Conservation (phyloP, 1,140 invertebrate species). For the Drosophila albomicans region DNA sequence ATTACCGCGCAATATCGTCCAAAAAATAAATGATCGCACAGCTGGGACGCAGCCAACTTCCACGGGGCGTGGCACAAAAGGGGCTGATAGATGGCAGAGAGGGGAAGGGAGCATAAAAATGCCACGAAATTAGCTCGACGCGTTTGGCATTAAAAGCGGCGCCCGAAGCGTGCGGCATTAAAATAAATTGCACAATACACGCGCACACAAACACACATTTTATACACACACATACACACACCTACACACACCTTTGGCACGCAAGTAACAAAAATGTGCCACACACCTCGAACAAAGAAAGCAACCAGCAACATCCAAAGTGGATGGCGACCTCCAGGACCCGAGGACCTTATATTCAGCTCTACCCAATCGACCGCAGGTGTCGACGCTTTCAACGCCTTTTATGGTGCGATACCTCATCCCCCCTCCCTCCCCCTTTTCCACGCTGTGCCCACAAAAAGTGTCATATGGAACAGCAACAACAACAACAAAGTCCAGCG, state of each 20-base stretch:
- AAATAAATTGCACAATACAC: conserved; percentile 79
- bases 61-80: conserved; percentile 22
- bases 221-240: not conserved
- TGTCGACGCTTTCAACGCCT: conserved; percentile 76
- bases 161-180: conserved; percentile 77
- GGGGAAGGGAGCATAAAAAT: conserved; percentile 62
- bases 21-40: conserved; percentile 75
- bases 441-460: conserved; percentile 38
- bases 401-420: conserved; percentile 45
- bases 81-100: conserved; percentile 18
- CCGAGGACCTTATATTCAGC: conserved; percentile 21
- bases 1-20: conserved; percentile 75
- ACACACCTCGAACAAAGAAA: conserved; percentile 35
- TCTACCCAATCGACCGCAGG: conserved; percentile 60
- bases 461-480: conserved; percentile 68
- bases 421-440: not conserved
- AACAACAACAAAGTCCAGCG: not conserved
- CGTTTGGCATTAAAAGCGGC: conserved; percentile 77
- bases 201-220: conserved; percentile 29
- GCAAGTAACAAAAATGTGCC: conserved; percentile 29
- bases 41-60: conserved; percentile 60
- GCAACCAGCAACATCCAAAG: conserved; percentile 1
- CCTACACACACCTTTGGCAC: conserved; percentile 22
- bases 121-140: conserved; percentile 79
- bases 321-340: conserved; percentile 11